Percentiles rank a stretch among this genome's conserved stretches.
Evolutionary conservation across 1,140 invertebrate genomes (phyloP).

Genomic region (Papilio polytes): DNA sequence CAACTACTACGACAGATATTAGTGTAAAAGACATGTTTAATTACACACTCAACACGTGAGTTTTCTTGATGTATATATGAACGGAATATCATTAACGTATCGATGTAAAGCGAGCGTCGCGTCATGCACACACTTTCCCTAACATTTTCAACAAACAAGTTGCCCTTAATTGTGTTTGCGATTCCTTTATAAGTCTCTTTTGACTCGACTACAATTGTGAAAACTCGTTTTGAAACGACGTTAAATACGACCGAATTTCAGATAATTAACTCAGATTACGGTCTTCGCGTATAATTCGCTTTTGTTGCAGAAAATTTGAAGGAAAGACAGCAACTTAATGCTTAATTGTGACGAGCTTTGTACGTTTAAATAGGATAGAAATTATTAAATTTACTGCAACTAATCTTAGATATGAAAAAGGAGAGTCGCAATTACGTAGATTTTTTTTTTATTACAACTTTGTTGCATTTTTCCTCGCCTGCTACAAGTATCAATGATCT

Average conservation of each 20-base stretch:
- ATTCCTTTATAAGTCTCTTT: conserved; percentile 79
- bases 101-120: conserved; percentile 44
- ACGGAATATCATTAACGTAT: conserved; percentile 45
- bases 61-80: background rate
- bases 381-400: conserved; percentile 24
- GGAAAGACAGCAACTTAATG: conserved; percentile 52
- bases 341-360: conserved; percentile 26
- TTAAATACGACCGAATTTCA: conserved; percentile 80
- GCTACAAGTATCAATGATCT: too few relatives aligned
- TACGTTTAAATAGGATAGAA: conserved; percentile 38
- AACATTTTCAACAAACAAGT: conserved; percentile 74
- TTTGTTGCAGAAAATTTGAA: conserved; percentile 71
- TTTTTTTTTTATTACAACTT: background rate
- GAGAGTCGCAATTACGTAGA: background rate
- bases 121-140: conserved; percentile 69
- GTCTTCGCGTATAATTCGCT: conserved; percentile 69
- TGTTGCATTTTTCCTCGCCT: background rate
- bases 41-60: background rate
- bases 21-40: too few relatives aligned
- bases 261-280: conserved; percentile 82
- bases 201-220: conserved; percentile 76
- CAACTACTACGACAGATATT: too few relatives aligned
- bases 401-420: background rate
- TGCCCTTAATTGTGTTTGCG: conserved; percentile 78
- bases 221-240: conserved; percentile 76